phyloP scores from a whole-genome alignment of 1,140 invertebrate genomes.

The Saxidomus purpurata region DNA sequence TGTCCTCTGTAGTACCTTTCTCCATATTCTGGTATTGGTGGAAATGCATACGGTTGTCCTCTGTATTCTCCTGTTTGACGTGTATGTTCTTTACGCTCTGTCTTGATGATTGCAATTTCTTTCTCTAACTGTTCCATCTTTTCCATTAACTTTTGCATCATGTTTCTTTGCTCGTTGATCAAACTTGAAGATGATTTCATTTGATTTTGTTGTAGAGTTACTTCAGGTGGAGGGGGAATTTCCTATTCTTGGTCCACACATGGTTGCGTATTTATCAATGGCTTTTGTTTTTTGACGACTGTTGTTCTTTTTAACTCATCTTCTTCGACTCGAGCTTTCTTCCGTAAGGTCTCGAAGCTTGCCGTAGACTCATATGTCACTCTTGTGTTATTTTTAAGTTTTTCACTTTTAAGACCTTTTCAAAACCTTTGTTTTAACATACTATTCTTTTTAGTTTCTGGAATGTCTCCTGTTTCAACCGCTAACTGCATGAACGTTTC shows the following conservation, averaged over 20 bases:
- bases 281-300: no score
- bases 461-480: not conserved
- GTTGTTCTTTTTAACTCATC: not conserved
- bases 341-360: not conserved
- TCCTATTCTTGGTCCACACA: no score
- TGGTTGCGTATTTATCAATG: no score
- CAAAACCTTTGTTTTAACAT: not conserved
- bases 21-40: no score
- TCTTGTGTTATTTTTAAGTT: not conserved
- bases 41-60: no score
- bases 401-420: conserved; percentile 4
- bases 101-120: not conserved
- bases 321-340: not conserved
- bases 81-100: not conserved
- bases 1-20: no score
- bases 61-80: not conserved
- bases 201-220: no score
- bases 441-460: not conserved
- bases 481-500: not conserved
- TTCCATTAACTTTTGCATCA: conserved; percentile 17
- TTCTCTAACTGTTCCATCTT: not conserved
- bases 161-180: not conserved
- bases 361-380: not conserved
- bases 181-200: no score
- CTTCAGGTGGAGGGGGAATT: no score